phyloP scores from a whole-genome alignment of 2,888 invertebrate species.

The Caenorhabditis wallacei region DNA sequence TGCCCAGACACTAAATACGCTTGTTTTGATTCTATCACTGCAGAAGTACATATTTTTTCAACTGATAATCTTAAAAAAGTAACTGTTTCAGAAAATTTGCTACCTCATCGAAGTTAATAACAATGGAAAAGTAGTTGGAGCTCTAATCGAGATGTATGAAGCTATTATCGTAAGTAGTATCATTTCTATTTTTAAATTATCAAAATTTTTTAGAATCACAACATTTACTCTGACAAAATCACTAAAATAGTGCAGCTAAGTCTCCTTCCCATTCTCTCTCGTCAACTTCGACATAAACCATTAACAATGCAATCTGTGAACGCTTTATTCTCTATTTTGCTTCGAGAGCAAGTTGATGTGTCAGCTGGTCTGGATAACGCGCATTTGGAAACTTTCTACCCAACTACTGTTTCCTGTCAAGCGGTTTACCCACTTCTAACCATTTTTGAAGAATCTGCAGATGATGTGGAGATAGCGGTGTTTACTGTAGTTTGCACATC shows the following conservation, averaged over 20 bases:
- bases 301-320: constrained; percentile 74
- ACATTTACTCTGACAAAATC: constrained; percentile 50
- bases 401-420: constrained; percentile 75
- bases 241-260: constrained; percentile 64
- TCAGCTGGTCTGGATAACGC: constrained; percentile 76
- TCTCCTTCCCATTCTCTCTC: constrained; percentile 72
- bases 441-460: constrained; percentile 74
- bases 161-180: constrained; percentile 42
- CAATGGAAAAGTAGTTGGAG: constrained; percentile 37
- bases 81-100: constrained; percentile 46
- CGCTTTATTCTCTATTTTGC: constrained; percentile 78
- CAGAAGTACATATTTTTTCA: constrained; percentile 10
- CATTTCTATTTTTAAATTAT: background rate
- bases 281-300: constrained; percentile 74
- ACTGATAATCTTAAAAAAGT: background rate
- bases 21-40: constrained; percentile 45
- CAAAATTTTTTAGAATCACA: constrained; percentile 48
- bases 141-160: constrained; percentile 49
- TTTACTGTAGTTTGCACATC: constrained; percentile 80
- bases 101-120: constrained; percentile 35
- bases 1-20: constrained; percentile 46
- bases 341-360: constrained; percentile 78
- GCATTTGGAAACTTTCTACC: constrained; percentile 73
- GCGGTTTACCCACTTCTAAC: constrained; percentile 73
- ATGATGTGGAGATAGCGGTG: constrained; percentile 68